A percentile compares a stretch with the other conserved stretches of the same genome.
phyloP scores from a whole-genome alignment of 2,888 invertebrate genomes.

The Branchellion lobata region DNA sequence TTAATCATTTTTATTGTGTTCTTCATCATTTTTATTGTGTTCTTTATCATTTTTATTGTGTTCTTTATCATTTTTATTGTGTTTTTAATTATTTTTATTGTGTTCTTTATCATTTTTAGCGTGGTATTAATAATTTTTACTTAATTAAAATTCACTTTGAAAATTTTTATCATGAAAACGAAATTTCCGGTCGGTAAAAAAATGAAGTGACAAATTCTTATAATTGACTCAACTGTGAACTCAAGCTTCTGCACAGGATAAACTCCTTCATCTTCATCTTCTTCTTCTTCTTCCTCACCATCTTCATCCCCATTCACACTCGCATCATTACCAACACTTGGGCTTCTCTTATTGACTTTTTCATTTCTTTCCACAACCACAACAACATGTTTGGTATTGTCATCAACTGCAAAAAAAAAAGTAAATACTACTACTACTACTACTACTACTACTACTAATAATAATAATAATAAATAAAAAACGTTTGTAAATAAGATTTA shows the following conservation, averaged over 20 bases:
- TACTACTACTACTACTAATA: too few species aligned
- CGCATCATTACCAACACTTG: not conserved
- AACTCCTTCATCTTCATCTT: constrained; percentile 7
- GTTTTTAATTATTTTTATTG: too few species aligned
- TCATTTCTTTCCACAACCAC: not conserved
- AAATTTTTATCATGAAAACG: too few species aligned
- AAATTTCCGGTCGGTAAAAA: too few species aligned
- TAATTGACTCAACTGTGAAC: constrained; percentile 38
- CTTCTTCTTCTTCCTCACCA: not conserved
- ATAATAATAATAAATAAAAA: not conserved
- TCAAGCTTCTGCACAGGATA: constrained; percentile 25
- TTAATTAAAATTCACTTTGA: too few species aligned
- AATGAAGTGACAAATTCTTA: too few species aligned
- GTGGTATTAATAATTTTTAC: not conserved
- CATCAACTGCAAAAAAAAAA: constrained; percentile 12
- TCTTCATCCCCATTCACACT: not conserved
- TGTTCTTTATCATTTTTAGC: not conserved
- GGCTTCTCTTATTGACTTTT: not conserved
- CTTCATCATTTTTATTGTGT: too few species aligned
- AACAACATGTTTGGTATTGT: constrained; percentile 27
- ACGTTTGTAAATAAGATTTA: not conserved
- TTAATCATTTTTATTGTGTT: too few species aligned
- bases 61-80: too few species aligned
- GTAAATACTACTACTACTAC: not conserved
- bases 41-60: too few species aligned